Conservation (phyloP, 37 sponge, comb jelly and placozoan genomes). For the Aphrocallistes beatrix region DNA sequence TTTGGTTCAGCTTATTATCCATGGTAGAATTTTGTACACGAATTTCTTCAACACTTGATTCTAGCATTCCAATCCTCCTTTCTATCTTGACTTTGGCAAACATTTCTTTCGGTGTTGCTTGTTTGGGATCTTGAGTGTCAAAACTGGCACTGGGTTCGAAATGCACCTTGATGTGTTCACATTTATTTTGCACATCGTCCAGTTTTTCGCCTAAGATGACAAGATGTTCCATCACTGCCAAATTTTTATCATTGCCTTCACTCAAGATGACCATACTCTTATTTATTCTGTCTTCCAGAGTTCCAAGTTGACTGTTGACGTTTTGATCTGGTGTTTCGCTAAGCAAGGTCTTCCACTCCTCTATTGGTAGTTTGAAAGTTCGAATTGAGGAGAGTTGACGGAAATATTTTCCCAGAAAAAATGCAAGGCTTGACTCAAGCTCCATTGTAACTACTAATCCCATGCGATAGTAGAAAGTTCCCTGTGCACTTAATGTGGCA, state of each 20-base stretch:
- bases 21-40: not conserved
- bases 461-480: conserved; percentile 10
- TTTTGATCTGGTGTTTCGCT: not conserved
- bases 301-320: not conserved
- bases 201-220: not conserved
- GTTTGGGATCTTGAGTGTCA: not conserved
- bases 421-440: not conserved
- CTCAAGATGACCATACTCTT: not conserved
- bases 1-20: too few species aligned
- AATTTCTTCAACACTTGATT: not conserved
- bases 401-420: conserved; percentile 1
- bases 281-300: not conserved
- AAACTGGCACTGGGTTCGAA: not conserved
- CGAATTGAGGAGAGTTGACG: not conserved
- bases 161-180: not conserved
- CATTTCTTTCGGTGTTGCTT: not conserved
- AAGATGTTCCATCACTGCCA: not conserved
- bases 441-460: not conserved
- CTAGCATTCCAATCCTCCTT: not conserved
- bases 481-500: not conserved
- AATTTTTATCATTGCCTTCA: not conserved
- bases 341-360: not conserved
- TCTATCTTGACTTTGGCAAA: not conserved
- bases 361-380: not conserved
- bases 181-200: not conserved